Base-by-base conservation (phyloP, 2,888 invertebrate genomes). In the Amphipoea lucens region DNA sequence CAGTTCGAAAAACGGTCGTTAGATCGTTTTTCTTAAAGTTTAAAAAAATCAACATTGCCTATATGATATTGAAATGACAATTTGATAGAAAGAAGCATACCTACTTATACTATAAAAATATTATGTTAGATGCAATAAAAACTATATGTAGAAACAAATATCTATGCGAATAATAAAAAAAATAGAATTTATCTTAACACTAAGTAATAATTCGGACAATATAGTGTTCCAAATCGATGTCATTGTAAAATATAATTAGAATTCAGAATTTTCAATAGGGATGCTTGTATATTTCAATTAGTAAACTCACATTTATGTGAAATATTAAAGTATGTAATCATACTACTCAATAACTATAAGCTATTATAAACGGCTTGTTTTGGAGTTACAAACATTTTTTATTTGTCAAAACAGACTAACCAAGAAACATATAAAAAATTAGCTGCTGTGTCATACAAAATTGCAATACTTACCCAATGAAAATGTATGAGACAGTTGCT, bases 341-440 rank as follows among this genome's bases (percentile, higher is more conserved):
- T 76, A 74, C 17, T 82, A 77, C 45, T 79, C 72, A 72, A 40
- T 80, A 78, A 70, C 29, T 57, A 60, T 89, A 86, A 68, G 73
- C 12, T 76, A 63, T 66, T 42, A 65, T 67, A 48, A 62, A 57
- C 67, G 82, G 80, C 62, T 88, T 74, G 82, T 83, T 87, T 89
- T 90, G 83, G 45, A 81, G 74, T 79, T 72, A 54, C 17, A 36
- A 17, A 23, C 9, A 66, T 6, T 36, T 9, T 54, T 45, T n/a
- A 40, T 40, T 70, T 70, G 1, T 23, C 23, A 70, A n/a, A 40
- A 74, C 23, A 23, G 14, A 11, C 14, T 20, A 17, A 20, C 2
- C 3, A 20, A 48, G 12, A 36, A 9, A 36, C 2, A 40, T 48
- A 7, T 3, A 29, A 29, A 40, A 48, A 66, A 2, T 7, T 20